These are phyloP conservation scores for Eulemur macaco DNA, from an alignment of 2,113 vertebrate genomes.

Conservation along the genomic window DNA sequence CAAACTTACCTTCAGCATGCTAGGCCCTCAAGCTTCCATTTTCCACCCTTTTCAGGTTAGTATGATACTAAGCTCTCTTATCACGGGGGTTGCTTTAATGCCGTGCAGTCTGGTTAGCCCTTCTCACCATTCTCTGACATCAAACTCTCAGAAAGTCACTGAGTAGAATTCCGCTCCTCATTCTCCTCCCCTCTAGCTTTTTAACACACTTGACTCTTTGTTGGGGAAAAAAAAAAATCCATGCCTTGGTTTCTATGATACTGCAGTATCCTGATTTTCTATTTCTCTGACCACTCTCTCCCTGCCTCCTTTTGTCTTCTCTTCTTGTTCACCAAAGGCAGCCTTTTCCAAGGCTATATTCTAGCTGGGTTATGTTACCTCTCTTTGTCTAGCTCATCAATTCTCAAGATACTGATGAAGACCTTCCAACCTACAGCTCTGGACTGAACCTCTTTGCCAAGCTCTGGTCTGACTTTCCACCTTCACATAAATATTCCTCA, in stretches of 20 bases:
- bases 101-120: rapidly evolving
- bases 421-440: background rate
- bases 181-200: background rate
- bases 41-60: background rate
- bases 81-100: background rate
- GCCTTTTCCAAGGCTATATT: background rate
- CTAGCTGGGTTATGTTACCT: background rate
- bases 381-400: background rate
- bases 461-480: background rate
- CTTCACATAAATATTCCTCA: background rate
- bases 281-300: background rate
- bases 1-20: background rate
- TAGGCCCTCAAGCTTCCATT: background rate
- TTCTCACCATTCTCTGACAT: rapidly evolving
- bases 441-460: background rate
- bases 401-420: background rate
- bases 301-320: background rate
- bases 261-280: background rate
- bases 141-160: background rate
- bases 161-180: background rate
- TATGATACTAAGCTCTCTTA: too few relatives aligned
- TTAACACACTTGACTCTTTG: background rate
- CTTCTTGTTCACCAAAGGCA: background rate
- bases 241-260: background rate
- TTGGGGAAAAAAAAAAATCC: too few relatives aligned